Percentiles rank a stretch among this genome's conserved stretches.
phyloP scores from a whole-genome alignment of 2,797 vertebrate genomes.

The Liasis olivaceus region DNA sequence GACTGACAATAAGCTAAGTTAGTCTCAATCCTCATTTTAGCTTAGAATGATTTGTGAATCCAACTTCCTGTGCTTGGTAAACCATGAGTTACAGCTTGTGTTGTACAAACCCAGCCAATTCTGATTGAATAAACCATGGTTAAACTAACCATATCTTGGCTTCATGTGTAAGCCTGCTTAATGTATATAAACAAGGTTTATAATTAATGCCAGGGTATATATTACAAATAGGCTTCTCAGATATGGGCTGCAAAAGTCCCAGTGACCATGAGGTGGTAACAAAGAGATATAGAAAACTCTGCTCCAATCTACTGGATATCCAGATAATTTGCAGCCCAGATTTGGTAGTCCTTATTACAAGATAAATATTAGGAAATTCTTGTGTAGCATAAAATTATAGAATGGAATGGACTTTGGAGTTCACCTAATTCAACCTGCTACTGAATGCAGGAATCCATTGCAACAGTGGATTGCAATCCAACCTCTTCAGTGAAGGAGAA shows the following conservation, averaged over 20 bases:
- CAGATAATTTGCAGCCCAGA: background rate
- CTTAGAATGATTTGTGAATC: background rate
- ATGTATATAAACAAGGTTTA: background rate
- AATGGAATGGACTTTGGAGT: background rate
- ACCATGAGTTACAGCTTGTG: background rate
- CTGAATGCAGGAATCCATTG: background rate
- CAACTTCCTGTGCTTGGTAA: background rate
- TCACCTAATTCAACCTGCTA: background rate
- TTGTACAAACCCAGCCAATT: background rate
- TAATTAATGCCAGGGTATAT: background rate
- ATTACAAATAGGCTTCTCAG: background rate
- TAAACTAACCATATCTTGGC: background rate
- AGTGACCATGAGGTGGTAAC: background rate
- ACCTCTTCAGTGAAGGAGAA: background rate
- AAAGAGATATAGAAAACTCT: background rate
- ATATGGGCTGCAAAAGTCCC: background rate
- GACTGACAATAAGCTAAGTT: background rate
- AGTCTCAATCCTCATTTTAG: background rate
- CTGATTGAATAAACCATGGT: background rate
- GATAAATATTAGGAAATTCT: slow-evolving; percentile 4
- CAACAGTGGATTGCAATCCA: background rate
- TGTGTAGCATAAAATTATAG: background rate
- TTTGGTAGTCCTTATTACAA: slow-evolving; percentile 9
- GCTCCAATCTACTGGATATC: background rate
- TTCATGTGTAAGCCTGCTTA: background rate